These are phyloP conservation scores for Drosophila mayri DNA, from an alignment of 1,140 invertebrate species.

Conservation along the genomic window DNA sequence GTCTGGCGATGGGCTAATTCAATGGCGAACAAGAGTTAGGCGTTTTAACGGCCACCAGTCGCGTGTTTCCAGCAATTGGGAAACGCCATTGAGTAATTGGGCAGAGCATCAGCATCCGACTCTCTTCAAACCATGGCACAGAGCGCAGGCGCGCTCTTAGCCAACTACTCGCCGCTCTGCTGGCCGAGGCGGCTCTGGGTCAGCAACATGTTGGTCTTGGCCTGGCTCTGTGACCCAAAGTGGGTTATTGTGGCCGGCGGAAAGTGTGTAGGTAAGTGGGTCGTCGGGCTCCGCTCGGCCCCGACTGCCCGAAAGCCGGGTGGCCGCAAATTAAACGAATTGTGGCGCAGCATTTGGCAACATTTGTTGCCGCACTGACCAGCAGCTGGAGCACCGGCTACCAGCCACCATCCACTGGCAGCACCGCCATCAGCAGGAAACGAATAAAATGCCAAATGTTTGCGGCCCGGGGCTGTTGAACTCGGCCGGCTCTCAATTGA, in stretches of 20 bases:
- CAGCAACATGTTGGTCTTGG: slow-evolving; percentile 75
- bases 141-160: slow-evolving; percentile 56
- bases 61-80: slow-evolving; percentile 54
- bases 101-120: slow-evolving; percentile 4
- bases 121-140: slow-evolving; percentile 5
- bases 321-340: slow-evolving; percentile 79
- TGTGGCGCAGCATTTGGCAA: slow-evolving; percentile 67
- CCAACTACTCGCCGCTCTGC: slow-evolving; percentile 1
- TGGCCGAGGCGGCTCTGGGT: slow-evolving; percentile 50
- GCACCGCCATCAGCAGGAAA: slow-evolving; percentile 21
- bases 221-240: slow-evolving; percentile 32
- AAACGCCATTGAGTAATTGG: slow-evolving; percentile 59
- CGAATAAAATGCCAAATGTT: slow-evolving; percentile 60
- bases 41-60: slow-evolving; percentile 66
- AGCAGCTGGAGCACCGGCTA: slow-evolving; percentile 13
- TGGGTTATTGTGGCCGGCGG: slow-evolving; percentile 59
- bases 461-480: slow-evolving; percentile 53
- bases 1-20: slow-evolving; percentile 53
- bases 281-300: slow-evolving; percentile 28
- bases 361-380: slow-evolving; percentile 69
- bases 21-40: slow-evolving; percentile 67
- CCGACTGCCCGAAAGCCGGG: slow-evolving; percentile 10
- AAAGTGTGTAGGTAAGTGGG: slow-evolving; percentile 60
- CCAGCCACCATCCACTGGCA: slow-evolving; percentile 5
- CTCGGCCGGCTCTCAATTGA: slow-evolving; percentile 17